Evolutionary conservation across 1,140 invertebrate species (phyloP).

Genomic region (Apis florea): DNA sequence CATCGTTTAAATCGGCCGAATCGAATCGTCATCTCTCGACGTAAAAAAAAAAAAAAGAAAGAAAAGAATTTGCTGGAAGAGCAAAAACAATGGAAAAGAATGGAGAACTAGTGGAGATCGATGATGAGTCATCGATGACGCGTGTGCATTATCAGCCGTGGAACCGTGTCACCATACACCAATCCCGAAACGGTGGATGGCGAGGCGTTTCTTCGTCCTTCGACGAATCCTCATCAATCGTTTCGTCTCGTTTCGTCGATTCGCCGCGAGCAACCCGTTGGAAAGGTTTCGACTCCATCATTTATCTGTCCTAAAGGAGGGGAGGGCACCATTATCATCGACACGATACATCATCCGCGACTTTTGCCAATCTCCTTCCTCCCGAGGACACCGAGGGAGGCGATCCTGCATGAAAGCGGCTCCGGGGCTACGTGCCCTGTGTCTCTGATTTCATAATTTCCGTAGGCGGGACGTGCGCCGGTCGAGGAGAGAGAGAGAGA

Average conservation of each 20-base stretch:
- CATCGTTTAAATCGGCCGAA: too few species aligned
- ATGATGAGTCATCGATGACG: slow-evolving; percentile 38
- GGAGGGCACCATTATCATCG: slow-evolving; percentile 58
- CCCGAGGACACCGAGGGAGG: slow-evolving; percentile 45
- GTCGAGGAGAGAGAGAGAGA: neutral
- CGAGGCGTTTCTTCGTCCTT: neutral
- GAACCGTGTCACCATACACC: neutral
- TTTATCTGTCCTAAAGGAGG: slow-evolving; percentile 20
- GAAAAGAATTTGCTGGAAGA: neutral
- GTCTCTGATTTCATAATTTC: slow-evolving; percentile 76
- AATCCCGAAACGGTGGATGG: neutral
- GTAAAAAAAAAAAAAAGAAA: neutral
- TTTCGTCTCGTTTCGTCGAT: slow-evolving; percentile 1
- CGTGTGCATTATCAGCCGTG: neutral
- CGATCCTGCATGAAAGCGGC: slow-evolving; percentile 47
- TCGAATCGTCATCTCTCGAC: too few species aligned
- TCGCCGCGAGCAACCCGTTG: neutral
- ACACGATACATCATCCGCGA: slow-evolving; percentile 65
- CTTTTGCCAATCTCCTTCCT: slow-evolving; percentile 63
- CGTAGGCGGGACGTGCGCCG: slow-evolving; percentile 67
- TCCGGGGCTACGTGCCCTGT: slow-evolving; percentile 68
- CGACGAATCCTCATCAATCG: slow-evolving; percentile 20
- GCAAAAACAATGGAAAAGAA: neutral
- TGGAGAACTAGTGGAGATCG: neutral
- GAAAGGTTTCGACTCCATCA: neutral